phyloP scores from a whole-genome alignment of 2,113 vertebrate genomes.

The Dicrurus megarhynchus region DNA sequence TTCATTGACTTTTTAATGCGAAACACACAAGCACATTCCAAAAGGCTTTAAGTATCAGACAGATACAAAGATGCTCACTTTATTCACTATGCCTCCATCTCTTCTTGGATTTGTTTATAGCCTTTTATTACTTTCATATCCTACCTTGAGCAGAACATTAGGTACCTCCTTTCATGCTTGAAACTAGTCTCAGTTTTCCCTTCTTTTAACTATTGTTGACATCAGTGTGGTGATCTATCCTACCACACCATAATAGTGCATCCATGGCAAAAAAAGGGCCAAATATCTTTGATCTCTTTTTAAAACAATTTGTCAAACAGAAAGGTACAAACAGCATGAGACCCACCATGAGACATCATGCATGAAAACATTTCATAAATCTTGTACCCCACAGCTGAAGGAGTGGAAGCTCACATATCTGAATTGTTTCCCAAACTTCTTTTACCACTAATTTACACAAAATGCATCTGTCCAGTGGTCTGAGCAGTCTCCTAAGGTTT shows the following conservation, averaged over 20 bases:
- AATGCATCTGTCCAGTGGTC: not conserved
- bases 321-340: not conserved
- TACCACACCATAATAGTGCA: not conserved
- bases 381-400: not conserved
- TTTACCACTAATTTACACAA: not conserved
- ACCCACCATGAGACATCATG: not conserved
- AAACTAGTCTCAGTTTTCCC: not conserved
- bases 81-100: not conserved
- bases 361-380: not conserved
- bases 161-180: not conserved
- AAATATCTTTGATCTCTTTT: not conserved
- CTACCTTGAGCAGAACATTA: not conserved
- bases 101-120: not conserved
- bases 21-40: not conserved
- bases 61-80: not conserved
- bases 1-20: not conserved
- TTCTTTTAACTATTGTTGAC: not conserved
- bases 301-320: not conserved
- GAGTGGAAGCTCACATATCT: not conserved
- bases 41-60: not conserved
- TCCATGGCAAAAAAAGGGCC: not conserved
- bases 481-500: not conserved
- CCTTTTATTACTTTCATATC: not conserved
- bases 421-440: not conserved
- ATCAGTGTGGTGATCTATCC: not conserved